phyloP scores from a whole-genome alignment of 2,797 vertebrate species.

The Helicolenus hilgendorfi region DNA sequence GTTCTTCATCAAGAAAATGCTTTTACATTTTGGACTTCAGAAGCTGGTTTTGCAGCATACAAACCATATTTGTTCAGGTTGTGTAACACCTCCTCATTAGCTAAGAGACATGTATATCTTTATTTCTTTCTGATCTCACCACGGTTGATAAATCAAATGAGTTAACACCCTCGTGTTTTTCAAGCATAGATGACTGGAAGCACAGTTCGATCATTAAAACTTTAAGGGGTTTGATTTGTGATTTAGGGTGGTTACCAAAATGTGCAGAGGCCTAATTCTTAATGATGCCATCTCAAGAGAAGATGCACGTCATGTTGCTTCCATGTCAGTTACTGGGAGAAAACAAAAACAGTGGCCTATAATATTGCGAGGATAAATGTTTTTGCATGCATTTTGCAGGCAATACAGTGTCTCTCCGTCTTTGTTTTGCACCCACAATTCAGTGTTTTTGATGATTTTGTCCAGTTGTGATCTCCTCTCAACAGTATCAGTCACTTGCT shows the following conservation, averaged over 20 bases:
- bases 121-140: neutral
- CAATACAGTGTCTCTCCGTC: neutral
- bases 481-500: neutral
- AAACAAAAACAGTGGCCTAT: neutral
- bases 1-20: neutral
- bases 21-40: neutral
- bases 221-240: neutral
- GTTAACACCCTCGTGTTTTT: neutral
- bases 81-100: neutral
- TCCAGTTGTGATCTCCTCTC: neutral
- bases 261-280: slow-evolving; percentile 14
- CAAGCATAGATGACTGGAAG: neutral
- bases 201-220: neutral
- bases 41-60: neutral
- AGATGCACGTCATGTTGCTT: neutral
- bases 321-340: neutral
- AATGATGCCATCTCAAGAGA: slow-evolving; percentile 5
- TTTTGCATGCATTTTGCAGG: slow-evolving; percentile 26
- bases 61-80: neutral
- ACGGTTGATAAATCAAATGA: neutral
- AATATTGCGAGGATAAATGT: slow-evolving; percentile 3
- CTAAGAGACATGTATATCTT: neutral
- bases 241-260: slow-evolving; percentile 9
- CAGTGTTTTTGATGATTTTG: neutral
- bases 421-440: neutral